phyloP scores from a whole-genome alignment of 2,113 vertebrate genomes.

The Phaethon lepturus region DNA sequence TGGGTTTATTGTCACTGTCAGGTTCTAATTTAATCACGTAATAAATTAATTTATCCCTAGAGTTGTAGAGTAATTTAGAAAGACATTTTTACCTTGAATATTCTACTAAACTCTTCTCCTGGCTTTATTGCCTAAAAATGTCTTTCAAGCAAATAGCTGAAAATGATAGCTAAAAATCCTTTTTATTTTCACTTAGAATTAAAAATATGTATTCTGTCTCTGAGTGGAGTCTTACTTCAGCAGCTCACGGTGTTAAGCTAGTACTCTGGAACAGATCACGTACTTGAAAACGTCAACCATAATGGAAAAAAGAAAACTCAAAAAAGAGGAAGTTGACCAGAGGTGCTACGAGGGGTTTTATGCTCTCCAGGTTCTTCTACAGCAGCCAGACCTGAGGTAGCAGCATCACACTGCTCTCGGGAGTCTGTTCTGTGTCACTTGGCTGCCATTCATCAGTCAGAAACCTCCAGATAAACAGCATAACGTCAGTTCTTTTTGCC shows the following conservation, averaged over 20 bases:
- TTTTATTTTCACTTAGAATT: not conserved
- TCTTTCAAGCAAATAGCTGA: not conserved
- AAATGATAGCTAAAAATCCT: not conserved
- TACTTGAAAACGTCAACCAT: constrained; percentile 18
- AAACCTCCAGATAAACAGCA: constrained; percentile 22
- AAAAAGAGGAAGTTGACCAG: not conserved
- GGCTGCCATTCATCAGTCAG: constrained; percentile 12
- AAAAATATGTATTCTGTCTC: not conserved
- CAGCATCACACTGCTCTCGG: not conserved
- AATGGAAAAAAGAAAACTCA: not conserved
- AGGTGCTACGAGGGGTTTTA: not conserved
- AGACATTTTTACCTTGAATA: not conserved
- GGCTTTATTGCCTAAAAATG: not conserved
- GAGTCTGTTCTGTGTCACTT: not conserved
- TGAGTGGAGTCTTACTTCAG: not conserved
- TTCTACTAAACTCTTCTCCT: not conserved
- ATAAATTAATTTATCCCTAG: constrained; percentile 9
- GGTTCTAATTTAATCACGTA: constrained; percentile 13
- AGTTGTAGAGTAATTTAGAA: not conserved
- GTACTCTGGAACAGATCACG: not conserved
- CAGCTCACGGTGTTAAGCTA: not conserved
- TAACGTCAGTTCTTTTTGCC: constrained; percentile 40
- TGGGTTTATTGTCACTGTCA: constrained; percentile 53
- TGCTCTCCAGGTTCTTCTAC: not conserved
- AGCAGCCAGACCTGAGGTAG: not conserved